A percentile compares a stretch with the other conserved stretches of the same genome.
phyloP scores from a whole-genome alignment of 2,113 vertebrate genomes.

The Tragelaphus buxtoni region DNA sequence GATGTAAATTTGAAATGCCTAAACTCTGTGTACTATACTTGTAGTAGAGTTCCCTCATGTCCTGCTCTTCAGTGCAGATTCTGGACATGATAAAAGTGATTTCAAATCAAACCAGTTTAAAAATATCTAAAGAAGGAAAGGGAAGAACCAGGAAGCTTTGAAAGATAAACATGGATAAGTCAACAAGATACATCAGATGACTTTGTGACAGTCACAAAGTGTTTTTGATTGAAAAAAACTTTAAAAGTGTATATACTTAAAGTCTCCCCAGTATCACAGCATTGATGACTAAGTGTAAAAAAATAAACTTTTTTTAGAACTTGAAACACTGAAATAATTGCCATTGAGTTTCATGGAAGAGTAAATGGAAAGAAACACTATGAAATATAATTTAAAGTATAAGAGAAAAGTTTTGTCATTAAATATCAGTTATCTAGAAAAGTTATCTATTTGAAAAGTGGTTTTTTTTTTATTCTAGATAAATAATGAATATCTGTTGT shows the following conservation, averaged over 20 bases:
- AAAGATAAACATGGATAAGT: neutral
- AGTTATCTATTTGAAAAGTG: neutral
- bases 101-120: neutral
- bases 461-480: neutral
- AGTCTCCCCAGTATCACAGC: neutral
- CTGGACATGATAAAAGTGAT: neutral
- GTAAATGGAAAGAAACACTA: neutral
- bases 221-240: neutral
- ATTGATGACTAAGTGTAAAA: neutral
- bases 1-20: neutral
- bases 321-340: neutral
- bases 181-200: neutral
- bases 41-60: neutral
- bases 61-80: neutral
- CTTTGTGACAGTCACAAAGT: neutral
- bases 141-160: neutral
- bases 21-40: neutral
- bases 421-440: neutral
- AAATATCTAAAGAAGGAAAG: neutral
- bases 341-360: neutral
- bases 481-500: neutral
- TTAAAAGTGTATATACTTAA: neutral
- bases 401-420: neutral
- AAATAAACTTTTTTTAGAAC: neutral
- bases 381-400: constrained; percentile 26